These are phyloP conservation scores for Dolichoris vasculosae DNA, from an alignment of 1,140 invertebrate species.

Conservation along the genomic window DNA sequence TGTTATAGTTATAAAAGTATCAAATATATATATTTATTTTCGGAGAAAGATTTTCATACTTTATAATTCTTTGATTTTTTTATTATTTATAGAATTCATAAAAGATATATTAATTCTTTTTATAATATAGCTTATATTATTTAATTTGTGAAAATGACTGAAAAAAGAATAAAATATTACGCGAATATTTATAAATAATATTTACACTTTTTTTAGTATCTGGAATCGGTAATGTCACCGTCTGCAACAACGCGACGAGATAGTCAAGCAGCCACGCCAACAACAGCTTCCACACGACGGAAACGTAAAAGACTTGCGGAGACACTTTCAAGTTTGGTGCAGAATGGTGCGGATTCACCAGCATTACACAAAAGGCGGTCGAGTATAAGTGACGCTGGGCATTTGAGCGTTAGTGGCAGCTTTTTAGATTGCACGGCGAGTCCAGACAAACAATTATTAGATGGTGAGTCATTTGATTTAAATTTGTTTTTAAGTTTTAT, in stretches of 20 bases:
- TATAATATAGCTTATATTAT: too few species aligned
- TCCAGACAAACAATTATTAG: slow-evolving; percentile 80
- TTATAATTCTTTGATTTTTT: too few species aligned
- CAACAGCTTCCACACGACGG: slow-evolving; percentile 73
- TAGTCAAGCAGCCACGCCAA: slow-evolving; percentile 72
- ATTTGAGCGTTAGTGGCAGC: slow-evolving; percentile 89
- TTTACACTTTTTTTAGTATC: slow-evolving; percentile 71
- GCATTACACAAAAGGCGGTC: slow-evolving; percentile 84
- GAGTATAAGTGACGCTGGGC: slow-evolving; percentile 86
- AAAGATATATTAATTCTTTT: neutral
- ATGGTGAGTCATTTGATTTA: slow-evolving; percentile 71
- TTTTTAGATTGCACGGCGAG: slow-evolving; percentile 90
- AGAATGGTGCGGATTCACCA: slow-evolving; percentile 76
- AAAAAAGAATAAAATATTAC: neutral
- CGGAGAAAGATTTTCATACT: too few species aligned
- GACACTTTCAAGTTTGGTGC: slow-evolving; percentile 75
- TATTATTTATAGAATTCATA: neutral
- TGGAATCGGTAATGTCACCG: slow-evolving; percentile 77
- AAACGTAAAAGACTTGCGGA: slow-evolving; percentile 85
- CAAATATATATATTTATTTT: too few species aligned
- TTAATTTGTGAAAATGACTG: neutral
- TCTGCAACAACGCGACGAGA: slow-evolving; percentile 71
- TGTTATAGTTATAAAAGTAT: too few species aligned
- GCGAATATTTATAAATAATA: neutral
- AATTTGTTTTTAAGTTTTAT: neutral